phyloP scores from a whole-genome alignment of 2,888 invertebrate genomes.

The Osmoderma eremita region DNA sequence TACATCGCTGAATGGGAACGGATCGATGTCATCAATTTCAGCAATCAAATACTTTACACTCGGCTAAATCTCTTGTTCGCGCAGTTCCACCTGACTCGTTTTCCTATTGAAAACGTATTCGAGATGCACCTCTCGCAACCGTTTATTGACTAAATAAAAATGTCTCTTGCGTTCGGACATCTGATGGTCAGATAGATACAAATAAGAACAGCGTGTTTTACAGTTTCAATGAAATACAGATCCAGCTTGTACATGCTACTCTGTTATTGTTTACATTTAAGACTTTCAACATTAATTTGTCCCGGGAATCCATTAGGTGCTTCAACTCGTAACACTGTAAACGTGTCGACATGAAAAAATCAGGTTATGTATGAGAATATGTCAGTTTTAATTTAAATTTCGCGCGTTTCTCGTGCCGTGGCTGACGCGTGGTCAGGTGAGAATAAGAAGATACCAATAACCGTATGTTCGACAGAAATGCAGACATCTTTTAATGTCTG shows the following conservation, averaged over 20 bases:
- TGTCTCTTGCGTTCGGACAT: constrained; percentile 18
- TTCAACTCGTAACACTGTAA: too few species aligned
- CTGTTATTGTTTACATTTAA: too few species aligned
- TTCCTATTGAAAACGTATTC: constrained; percentile 37
- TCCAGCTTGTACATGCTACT: background rate
- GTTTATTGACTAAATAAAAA: constrained; percentile 31
- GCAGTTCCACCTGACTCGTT: constrained; percentile 56
- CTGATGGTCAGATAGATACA: background rate
- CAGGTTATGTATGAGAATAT: too few species aligned
- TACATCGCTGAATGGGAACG: constrained; percentile 17
- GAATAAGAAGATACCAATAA: too few species aligned
- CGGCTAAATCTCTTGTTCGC: constrained; percentile 57
- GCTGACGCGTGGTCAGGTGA: too few species aligned
- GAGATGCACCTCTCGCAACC: constrained; percentile 21
- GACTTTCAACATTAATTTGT: too few species aligned
- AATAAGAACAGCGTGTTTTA: constrained; percentile 1
- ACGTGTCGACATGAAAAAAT: too few species aligned
- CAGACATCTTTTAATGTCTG: too few species aligned
- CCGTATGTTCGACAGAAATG: too few species aligned
- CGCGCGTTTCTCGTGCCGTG: too few species aligned
- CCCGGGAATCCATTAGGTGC: too few species aligned
- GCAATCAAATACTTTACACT: constrained; percentile 60
- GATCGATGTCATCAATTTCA: constrained; percentile 57
- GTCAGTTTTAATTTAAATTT: too few species aligned
- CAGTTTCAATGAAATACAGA: constrained; percentile 5